Evolutionary conservation across 2,797 vertebrate genomes (phyloP).

Genomic region (Malurus leucopterus): DNA sequence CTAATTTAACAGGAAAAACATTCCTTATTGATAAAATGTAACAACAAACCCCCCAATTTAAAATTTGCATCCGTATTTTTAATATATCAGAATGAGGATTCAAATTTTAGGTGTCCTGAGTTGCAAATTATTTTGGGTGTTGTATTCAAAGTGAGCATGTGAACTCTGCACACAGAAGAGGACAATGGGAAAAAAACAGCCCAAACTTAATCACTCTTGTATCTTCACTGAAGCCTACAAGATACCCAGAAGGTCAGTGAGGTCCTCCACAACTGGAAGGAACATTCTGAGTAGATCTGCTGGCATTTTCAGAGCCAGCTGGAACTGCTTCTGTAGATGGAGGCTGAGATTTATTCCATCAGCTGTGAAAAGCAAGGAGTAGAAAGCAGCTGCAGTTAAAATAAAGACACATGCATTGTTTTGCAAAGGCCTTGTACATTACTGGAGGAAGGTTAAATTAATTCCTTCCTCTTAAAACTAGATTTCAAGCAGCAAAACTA

Average conservation of each 20-base stretch:
- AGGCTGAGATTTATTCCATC: not conserved
- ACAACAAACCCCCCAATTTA: not conserved
- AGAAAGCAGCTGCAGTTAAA: not conserved
- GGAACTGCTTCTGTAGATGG: not conserved
- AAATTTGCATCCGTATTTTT: not conserved
- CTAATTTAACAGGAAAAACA: not conserved
- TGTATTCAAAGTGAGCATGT: not conserved
- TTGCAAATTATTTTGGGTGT: not conserved
- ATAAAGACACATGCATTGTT: not conserved
- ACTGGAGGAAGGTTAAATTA: not conserved
- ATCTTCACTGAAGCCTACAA: not conserved
- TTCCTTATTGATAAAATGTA: not conserved
- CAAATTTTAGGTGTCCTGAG: not conserved
- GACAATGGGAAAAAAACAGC: not conserved
- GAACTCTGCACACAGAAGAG: not conserved
- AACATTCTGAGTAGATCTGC: not conserved
- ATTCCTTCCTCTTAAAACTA: not conserved
- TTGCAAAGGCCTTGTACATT: not conserved
- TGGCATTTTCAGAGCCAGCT: not conserved
- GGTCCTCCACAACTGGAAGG: not conserved
- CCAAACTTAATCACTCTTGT: not conserved
- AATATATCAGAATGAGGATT: not conserved
- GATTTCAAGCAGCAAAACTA: not conserved
- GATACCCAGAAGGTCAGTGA: not conserved
- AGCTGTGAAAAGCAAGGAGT: not conserved